Percentiles rank a stretch among this genome's conserved stretches.
Evolutionary conservation across 1,140 invertebrate species (phyloP).

Genomic region (Ceratosolen fusciceps): DNA sequence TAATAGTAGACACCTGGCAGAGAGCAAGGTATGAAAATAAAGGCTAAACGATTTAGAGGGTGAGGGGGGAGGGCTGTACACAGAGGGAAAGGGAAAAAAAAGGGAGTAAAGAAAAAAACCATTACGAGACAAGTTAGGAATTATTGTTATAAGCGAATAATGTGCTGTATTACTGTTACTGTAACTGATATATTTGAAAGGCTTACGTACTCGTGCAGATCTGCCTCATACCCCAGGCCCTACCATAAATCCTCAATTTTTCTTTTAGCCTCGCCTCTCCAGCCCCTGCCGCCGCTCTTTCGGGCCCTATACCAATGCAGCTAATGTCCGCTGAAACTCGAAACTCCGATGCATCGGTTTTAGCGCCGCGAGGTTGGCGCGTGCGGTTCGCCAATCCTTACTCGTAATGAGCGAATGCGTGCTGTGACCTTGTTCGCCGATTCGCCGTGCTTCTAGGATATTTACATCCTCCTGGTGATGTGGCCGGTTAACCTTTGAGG

Average conservation of each 20-base stretch:
- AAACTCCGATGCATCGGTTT: conserved; percentile 60
- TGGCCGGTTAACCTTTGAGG: no score
- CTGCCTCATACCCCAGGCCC: conserved; percentile 51
- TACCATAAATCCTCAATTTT: conserved; percentile 64
- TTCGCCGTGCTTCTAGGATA: neutral
- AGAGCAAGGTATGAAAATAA: neutral
- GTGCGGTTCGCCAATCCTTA: neutral
- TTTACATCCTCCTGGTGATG: no score
- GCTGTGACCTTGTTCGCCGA: conserved; percentile 36
- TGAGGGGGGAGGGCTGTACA: no score
- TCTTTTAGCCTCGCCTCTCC: neutral
- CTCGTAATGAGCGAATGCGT: conserved; percentile 32
- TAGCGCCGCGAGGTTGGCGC: conserved; percentile 54
- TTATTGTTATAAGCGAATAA: conserved; percentile 62
- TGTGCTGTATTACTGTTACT: conserved; percentile 62
- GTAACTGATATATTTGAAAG: conserved; percentile 59
- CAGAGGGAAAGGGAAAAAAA: no score
- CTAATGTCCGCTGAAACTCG: conserved; percentile 60
- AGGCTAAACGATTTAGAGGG: conserved; percentile 33
- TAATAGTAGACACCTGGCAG: conserved; percentile 1
- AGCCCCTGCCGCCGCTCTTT: neutral
- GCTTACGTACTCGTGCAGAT: conserved; percentile 48
- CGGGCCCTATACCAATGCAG: neutral
- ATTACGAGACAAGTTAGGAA: conserved; percentile 55
- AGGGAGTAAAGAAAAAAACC: no score